phyloP scores from a whole-genome alignment of 2,888 invertebrate genomes.

The Drosophila nigritarsus region DNA sequence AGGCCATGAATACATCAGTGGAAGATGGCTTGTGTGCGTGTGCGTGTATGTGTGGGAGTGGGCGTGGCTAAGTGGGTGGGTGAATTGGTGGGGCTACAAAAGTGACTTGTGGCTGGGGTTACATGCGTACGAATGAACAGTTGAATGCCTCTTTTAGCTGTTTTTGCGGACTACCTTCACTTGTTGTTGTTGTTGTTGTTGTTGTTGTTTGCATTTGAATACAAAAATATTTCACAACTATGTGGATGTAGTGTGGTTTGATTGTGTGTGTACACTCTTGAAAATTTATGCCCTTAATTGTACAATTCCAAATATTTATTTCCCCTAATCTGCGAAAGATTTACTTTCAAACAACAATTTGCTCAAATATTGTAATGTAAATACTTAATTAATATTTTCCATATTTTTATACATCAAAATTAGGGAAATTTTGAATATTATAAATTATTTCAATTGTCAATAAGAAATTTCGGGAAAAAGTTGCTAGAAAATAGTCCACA shows the following conservation, averaged over 20 bases:
- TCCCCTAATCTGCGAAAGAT: neutral
- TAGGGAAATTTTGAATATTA: neutral
- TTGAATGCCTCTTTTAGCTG: conserved; percentile 50
- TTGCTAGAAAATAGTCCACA: neutral
- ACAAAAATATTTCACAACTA: conserved; percentile 79
- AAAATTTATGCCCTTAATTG: neutral
- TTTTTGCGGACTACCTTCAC: conserved; percentile 32
- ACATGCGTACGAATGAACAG: conserved; percentile 36
- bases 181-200: conserved; percentile 21
- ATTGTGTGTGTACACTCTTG: conserved; percentile 11
- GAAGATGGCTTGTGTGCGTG: conserved; percentile 40
- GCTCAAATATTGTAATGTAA: neutral
- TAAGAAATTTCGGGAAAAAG: neutral
- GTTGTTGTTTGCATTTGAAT: conserved; percentile 52
- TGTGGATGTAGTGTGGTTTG: conserved; percentile 10
- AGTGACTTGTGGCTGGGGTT: neutral
- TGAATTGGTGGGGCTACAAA: neutral
- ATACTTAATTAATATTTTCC: neutral
- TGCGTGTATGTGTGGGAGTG: conserved; percentile 9
- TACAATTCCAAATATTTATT: neutral
- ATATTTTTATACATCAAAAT: neutral
- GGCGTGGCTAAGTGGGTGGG: conserved; percentile 37
- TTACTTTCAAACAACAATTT: neutral
- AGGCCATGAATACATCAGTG: conserved; percentile 77
- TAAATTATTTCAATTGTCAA: neutral